Conservation (phyloP, 92 coral and sea anemone genomes). For the Palythoa grandis region DNA sequence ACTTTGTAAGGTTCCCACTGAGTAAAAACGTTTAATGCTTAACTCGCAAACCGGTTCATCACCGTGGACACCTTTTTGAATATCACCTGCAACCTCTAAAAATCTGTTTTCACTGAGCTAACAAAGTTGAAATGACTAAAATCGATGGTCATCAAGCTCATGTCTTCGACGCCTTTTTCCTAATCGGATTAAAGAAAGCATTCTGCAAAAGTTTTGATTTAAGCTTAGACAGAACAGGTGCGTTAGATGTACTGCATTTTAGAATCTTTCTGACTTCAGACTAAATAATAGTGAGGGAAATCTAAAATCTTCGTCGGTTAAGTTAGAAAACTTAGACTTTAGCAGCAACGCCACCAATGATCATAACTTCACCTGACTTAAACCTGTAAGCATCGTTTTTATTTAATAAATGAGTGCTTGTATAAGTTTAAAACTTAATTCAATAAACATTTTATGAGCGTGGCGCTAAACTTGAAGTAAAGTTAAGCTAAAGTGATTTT, state of each 20-base stretch:
- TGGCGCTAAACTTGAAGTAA: no score
- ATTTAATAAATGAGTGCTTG: no score
- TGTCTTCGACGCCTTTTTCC: not conserved
- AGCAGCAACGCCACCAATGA: not conserved
- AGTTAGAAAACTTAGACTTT: not conserved
- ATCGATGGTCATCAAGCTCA: not conserved
- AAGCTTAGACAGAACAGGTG: not conserved
- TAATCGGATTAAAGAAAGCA: constrained; percentile 12
- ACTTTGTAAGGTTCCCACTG: not conserved
- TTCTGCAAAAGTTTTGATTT: not conserved
- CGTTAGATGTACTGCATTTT: not conserved
- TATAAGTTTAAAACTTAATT: no score
- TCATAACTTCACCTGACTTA: no score
- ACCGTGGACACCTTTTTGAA: not conserved
- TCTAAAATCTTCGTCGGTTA: not conserved
- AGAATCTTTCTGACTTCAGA: not conserved
- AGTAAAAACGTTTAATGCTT: not conserved
- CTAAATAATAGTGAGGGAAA: no score
- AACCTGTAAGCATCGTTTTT: no score
- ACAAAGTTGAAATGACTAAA: not conserved
- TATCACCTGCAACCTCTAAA: not conserved
- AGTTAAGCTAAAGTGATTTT: no score
- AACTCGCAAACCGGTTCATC: not conserved
- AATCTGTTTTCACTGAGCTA: not conserved
- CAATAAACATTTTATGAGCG: no score